A percentile compares a stretch with the other conserved stretches of the same genome.
Conservation (phyloP, 2,888 invertebrate genomes). For the Diarsia rubi region DNA sequence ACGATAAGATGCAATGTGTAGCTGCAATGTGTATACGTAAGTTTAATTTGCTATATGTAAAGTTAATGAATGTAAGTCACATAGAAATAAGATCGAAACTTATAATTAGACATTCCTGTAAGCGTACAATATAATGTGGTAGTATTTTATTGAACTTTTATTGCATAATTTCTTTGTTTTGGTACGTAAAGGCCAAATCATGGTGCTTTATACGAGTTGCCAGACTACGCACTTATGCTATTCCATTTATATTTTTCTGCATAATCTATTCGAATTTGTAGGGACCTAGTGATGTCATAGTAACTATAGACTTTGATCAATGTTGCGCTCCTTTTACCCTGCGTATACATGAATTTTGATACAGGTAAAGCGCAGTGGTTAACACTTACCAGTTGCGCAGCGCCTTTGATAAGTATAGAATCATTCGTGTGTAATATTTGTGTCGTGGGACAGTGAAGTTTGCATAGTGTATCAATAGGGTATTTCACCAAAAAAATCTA, state of each 20-base stretch:
- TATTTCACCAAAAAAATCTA: no score
- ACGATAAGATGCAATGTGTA: slow-evolving; percentile 47
- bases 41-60: slow-evolving; percentile 70
- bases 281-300: slow-evolving; percentile 29
- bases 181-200: slow-evolving; percentile 60
- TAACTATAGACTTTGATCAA: slow-evolving; percentile 30
- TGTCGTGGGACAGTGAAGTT: slow-evolving; percentile 37
- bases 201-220: slow-evolving; percentile 70
- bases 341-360: slow-evolving; percentile 41
- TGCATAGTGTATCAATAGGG: no score
- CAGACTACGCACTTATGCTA: slow-evolving; percentile 55
- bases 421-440: slow-evolving; percentile 46
- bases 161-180: slow-evolving; percentile 62
- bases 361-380: slow-evolving; percentile 36
- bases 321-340: slow-evolving; percentile 37
- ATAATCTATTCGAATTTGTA: slow-evolving; percentile 43
- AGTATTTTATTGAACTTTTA: slow-evolving; percentile 60
- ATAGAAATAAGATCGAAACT: slow-evolving; percentile 68
- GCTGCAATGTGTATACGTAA: slow-evolving; percentile 55
- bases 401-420: slow-evolving; percentile 43
- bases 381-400: slow-evolving; percentile 39
- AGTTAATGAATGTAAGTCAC: slow-evolving; percentile 68
- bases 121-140: slow-evolving; percentile 68
- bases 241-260: slow-evolving; percentile 47
- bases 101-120: slow-evolving; percentile 78